Percentiles rank a stretch among this genome's conserved stretches.
Conservation (phyloP, 2,888 invertebrate genomes). For the Patella ulyssiponensis region DNA sequence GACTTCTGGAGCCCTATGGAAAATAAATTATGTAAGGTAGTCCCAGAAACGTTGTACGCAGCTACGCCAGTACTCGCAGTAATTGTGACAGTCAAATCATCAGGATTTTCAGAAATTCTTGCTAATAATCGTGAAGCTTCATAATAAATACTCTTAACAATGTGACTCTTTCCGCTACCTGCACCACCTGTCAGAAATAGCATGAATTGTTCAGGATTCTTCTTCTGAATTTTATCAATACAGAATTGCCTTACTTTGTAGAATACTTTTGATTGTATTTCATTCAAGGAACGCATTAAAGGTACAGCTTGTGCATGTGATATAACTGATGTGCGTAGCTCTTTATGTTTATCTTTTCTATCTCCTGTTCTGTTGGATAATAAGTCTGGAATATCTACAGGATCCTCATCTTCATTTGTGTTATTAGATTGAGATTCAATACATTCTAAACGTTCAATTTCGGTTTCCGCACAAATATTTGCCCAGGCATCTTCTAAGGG, state of each 20-base stretch:
- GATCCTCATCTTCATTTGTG: not conserved
- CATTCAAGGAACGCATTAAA: not conserved
- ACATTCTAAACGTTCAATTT: not conserved
- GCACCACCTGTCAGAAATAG: conserved; percentile 27
- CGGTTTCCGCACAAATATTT: conserved; percentile 6
- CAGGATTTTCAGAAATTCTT: not conserved
- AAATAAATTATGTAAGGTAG: conserved; percentile 14
- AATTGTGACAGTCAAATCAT: conserved; percentile 19
- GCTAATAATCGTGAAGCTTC: conserved; percentile 21
- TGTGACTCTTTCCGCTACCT: conserved; percentile 20
- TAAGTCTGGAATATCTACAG: not conserved
- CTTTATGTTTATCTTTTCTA: conserved; percentile 21
- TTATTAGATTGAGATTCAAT: not conserved
- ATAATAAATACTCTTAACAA: conserved; percentile 24
- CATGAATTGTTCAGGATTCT: conserved; percentile 15
- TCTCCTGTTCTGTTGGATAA: not conserved
- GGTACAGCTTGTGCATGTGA: not conserved
- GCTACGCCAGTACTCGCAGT: not conserved
- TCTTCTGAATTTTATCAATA: not conserved
- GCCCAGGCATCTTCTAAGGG: conserved; percentile 25
- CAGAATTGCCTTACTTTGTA: conserved; percentile 20
- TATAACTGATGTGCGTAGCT: not conserved
- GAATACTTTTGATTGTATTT: conserved; percentile 1
- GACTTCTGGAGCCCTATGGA: not conserved
- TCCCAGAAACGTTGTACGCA: conserved; percentile 14